Conservation (phyloP, 2,888 invertebrate species). For the Lypha dubia region DNA sequence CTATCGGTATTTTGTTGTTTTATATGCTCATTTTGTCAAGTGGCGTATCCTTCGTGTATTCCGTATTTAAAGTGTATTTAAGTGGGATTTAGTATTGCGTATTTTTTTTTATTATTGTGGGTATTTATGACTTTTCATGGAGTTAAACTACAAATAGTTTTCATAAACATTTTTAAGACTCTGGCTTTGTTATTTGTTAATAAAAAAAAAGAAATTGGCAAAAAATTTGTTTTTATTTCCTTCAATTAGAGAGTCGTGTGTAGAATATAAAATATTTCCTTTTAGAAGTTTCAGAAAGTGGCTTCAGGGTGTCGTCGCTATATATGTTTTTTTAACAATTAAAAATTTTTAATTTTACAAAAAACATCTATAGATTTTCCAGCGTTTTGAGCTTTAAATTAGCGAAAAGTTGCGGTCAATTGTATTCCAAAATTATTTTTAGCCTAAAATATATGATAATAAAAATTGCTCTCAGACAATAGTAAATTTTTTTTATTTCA, state of each 20-base stretch:
- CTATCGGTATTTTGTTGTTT: slow-evolving; percentile 62
- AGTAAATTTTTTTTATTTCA: too few relatives aligned
- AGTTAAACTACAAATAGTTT: slow-evolving; percentile 52
- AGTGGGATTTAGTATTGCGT: slow-evolving; percentile 65
- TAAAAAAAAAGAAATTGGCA: slow-evolving; percentile 44
- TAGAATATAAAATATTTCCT: slow-evolving; percentile 34
- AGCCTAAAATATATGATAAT: too few relatives aligned
- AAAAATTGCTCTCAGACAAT: too few relatives aligned
- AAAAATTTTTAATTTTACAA: too few relatives aligned
- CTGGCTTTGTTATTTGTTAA: slow-evolving; percentile 24
- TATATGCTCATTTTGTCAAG: slow-evolving; percentile 68
- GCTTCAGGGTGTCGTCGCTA: too few relatives aligned
- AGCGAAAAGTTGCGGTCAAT: too few relatives aligned
- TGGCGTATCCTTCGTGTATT: slow-evolving; percentile 65
- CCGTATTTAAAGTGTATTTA: slow-evolving; percentile 69
- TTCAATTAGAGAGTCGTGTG: slow-evolving; percentile 37
- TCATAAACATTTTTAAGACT: slow-evolving; percentile 53
- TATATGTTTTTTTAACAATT: too few relatives aligned
- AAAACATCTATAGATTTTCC: too few relatives aligned
- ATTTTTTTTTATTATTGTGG: slow-evolving; percentile 61
- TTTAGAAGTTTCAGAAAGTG: background rate
- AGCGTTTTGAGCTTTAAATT: too few relatives aligned
- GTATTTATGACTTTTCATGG: slow-evolving; percentile 17
- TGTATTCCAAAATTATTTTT: too few relatives aligned
- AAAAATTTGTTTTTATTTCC: slow-evolving; percentile 56